Percentiles rank a stretch among this genome's conserved stretches.
Conservation (phyloP, 2,888 invertebrate species). For the Pyrrhia umbra region DNA sequence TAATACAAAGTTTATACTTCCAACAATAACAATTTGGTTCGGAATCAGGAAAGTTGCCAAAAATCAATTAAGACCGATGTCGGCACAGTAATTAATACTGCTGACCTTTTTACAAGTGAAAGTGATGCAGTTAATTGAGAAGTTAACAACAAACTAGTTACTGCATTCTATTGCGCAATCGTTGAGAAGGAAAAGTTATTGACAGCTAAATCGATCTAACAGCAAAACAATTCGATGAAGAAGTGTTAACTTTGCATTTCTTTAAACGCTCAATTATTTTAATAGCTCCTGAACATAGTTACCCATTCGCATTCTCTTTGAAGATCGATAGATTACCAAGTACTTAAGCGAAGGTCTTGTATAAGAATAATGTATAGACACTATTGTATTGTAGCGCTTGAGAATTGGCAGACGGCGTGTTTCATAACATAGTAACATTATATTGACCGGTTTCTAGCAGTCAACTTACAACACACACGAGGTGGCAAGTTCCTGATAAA, state of each 20-base stretch:
- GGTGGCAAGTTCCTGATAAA: conserved; percentile 22
- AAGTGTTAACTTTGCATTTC: conserved; percentile 18
- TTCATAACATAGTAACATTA: conserved; percentile 46
- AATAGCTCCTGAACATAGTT: conserved; percentile 4
- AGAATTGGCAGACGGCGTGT: conserved; percentile 39
- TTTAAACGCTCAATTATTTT: conserved; percentile 6
- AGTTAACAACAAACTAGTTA: conserved; percentile 16
- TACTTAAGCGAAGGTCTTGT: conserved; percentile 21
- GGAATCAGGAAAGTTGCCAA: conserved; percentile 57
- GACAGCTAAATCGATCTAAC: neutral
- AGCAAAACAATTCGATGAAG: conserved; percentile 11
- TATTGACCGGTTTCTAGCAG: conserved; percentile 42
- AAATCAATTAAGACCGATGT: conserved; percentile 54
- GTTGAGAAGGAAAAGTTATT: conserved; percentile 6
- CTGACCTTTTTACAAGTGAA: conserved; percentile 35
- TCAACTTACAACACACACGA: conserved; percentile 37
- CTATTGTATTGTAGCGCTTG: conserved; percentile 38
- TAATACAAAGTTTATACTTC: conserved; percentile 46
- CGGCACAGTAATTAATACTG: conserved; percentile 40
- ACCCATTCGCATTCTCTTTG: conserved; percentile 18
- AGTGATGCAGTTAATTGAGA: conserved; percentile 30
- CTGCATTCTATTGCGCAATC: conserved; percentile 26
- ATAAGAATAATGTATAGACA: conserved; percentile 24
- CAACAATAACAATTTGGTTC: conserved; percentile 38
- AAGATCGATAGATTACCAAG: conserved; percentile 24